These are phyloP conservation scores for Columba guinea DNA, from an alignment of 2,797 vertebrate species.

Conservation along the genomic window DNA sequence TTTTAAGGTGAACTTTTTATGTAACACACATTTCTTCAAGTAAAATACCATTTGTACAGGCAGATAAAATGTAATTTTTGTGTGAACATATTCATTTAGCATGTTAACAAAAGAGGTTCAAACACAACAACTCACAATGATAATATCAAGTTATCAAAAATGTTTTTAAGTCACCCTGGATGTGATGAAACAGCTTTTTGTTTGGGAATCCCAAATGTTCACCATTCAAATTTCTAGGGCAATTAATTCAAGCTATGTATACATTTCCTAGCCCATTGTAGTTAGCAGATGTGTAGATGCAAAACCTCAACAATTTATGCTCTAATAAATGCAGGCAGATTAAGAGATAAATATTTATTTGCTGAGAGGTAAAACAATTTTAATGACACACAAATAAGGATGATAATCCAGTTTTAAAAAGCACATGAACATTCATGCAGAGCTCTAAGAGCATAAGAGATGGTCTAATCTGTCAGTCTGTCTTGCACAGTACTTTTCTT, in stretches of 20 bases:
- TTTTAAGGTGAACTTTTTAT: not conserved
- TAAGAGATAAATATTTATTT: not conserved
- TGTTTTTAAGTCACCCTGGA: not conserved
- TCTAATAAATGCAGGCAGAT: not conserved
- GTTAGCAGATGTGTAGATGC: not conserved
- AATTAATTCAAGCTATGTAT: not conserved
- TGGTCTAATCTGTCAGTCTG: not conserved
- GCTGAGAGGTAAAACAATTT: not conserved
- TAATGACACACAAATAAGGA: not conserved
- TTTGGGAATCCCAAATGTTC: not conserved
- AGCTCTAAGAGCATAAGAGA: not conserved
- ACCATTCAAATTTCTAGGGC: not conserved
- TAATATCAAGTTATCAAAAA: not conserved
- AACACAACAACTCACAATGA: not conserved
- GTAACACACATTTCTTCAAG: not conserved
- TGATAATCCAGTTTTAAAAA: not conserved
- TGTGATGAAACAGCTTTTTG: not conserved
- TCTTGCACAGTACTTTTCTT: not conserved
- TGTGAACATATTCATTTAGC: not conserved
- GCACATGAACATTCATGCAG: not conserved
- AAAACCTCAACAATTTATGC: not conserved
- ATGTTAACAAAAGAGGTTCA: not conserved
- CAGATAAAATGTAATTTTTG: not conserved
- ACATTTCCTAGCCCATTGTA: not conserved
- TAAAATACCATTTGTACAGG: not conserved